These are phyloP conservation scores for Colaptes auratus DNA, from an alignment of 2,113 vertebrate genomes.

Conservation along the genomic window DNA sequence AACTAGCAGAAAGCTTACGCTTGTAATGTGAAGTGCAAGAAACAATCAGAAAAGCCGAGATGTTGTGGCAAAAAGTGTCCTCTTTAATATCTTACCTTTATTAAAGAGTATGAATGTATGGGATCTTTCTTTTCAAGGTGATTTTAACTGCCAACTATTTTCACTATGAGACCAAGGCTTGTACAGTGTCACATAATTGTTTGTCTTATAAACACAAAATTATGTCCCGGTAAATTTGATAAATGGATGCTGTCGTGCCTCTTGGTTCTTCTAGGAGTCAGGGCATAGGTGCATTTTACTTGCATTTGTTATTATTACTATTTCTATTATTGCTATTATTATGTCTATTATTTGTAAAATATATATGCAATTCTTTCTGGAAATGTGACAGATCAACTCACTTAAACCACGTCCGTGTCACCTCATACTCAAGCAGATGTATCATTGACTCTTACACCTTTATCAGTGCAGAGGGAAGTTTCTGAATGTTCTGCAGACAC, in stretches of 20 bases:
- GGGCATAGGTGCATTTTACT: neutral
- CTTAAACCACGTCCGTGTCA: neutral
- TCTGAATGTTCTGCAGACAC: neutral
- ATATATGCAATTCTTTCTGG: neutral
- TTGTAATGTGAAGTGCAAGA: neutral
- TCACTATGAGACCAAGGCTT: neutral
- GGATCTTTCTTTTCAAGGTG: neutral
- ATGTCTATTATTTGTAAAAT: too few species aligned
- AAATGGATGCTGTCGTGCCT: neutral
- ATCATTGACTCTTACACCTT: neutral
- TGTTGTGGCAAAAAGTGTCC: neutral
- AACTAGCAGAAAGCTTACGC: neutral
- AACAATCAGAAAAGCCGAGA: neutral
- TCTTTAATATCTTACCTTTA: neutral
- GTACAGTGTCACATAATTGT: neutral
- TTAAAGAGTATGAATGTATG: neutral
- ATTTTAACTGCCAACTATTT: neutral
- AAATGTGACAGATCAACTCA: neutral
- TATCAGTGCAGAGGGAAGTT: neutral
- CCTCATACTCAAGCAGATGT: neutral
- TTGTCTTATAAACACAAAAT: neutral
- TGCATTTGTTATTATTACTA: too few species aligned
- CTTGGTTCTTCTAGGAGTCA: neutral
- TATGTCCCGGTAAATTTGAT: neutral
- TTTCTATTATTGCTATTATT: too few species aligned